Evolutionary conservation across 2,113 vertebrate species (phyloP).

Genomic region (Petrocephalus microphthalmus): DNA sequence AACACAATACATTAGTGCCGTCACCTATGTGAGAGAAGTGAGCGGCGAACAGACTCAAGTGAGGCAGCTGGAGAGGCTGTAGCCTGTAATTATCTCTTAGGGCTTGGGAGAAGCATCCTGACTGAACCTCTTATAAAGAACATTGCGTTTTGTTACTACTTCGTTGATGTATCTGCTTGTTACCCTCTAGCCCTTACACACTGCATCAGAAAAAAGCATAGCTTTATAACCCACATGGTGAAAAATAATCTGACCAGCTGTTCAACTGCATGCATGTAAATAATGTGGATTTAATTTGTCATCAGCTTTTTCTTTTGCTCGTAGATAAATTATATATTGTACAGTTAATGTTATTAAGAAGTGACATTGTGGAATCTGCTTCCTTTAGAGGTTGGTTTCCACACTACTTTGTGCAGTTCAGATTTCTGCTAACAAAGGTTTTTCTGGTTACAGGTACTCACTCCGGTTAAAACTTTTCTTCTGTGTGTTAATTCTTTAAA

Average conservation of each 20-base stretch:
- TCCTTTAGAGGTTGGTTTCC: background rate
- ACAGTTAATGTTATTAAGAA: background rate
- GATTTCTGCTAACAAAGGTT: background rate
- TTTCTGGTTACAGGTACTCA: background rate
- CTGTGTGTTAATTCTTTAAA: background rate
- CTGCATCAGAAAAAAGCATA: background rate
- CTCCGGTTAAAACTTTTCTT: background rate
- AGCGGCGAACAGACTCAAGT: background rate
- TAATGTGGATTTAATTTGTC: background rate
- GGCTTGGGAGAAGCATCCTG: background rate
- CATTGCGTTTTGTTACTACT: background rate
- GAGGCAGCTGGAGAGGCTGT: background rate
- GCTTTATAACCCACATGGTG: background rate
- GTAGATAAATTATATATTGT: background rate
- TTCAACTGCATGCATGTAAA: background rate
- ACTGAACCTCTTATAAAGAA: background rate
- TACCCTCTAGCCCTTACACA: background rate
- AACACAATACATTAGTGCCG: background rate
- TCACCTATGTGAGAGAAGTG: background rate
- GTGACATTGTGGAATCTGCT: background rate
- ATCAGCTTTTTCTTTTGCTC: background rate
- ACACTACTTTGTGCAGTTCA: background rate
- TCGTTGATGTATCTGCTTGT: background rate
- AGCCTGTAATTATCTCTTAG: background rate
- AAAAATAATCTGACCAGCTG: too few species aligned